Evolutionary conservation across 2,113 vertebrate genomes (phyloP), one percentile per base, ranked within the genome.

Genomic region (Sterrhoptilus dennistouni): DNA sequence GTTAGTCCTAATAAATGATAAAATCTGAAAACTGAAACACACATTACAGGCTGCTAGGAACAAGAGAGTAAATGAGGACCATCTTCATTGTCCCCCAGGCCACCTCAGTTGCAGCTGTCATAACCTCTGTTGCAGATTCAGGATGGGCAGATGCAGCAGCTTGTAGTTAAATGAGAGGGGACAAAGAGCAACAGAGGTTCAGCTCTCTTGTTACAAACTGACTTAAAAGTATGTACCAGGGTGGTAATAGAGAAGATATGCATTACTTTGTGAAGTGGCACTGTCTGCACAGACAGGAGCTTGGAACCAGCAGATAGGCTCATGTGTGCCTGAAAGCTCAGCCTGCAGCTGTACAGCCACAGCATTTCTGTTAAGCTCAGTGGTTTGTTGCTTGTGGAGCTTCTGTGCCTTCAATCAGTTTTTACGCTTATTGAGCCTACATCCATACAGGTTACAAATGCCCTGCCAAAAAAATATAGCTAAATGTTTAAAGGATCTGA

Each of bases 331-430:
- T 79, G 27, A 12, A 12, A 75, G 20, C 35, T 88, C 33, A 36
- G 18, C 69, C 60, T 60, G 80, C 44, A 81, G 24, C 57, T 5
- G 1, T 38, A 18, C 0, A 7, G 29, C 23, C 29, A 56, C 29
- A 40, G 1, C 3, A 1, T 28, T 20, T 23, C 54, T 81, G 9
- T 33, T 56, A 35, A 36, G 4, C 7, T 69, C 0, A 0, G 35
- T 3, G 3, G 2, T 38, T 22, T 54, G 38, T 80, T 0, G 0
- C 4, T n/a, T 70, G 13, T 64, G 40, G n/a, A 4, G 2, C 45
- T 81, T 50, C 25, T 83, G 12, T 54, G 33, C 25, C 8, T 23
- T 49, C 70, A 33, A 44, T 9, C 16, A 47, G 36, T 49, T 81
- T 50, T 68, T 50, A 20, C 28, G 29, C 25, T 64, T 76, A n/a